These are phyloP conservation scores for Campoplex nolae DNA, from an alignment of 2,888 invertebrate genomes.

Conservation along the genomic window DNA sequence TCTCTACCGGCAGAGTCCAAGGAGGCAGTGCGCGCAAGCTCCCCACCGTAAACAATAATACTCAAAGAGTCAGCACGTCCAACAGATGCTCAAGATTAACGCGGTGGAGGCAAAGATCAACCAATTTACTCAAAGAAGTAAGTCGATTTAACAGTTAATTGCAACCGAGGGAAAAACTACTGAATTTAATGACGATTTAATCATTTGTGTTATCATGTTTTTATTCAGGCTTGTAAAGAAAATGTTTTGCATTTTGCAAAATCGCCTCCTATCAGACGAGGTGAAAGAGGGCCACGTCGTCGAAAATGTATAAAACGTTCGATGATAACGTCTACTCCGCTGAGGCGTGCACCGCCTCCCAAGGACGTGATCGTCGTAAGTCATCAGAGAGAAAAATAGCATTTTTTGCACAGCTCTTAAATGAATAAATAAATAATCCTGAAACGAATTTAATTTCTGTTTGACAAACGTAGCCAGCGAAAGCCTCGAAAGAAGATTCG, in stretches of 20 bases:
- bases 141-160: slow-evolving; percentile 17
- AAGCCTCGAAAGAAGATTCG: slow-evolving; percentile 80
- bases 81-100: slow-evolving; percentile 81
- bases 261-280: slow-evolving; percentile 78
- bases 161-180: background rate
- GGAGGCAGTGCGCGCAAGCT: slow-evolving; percentile 79
- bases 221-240: slow-evolving; percentile 82
- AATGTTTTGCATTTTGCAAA: slow-evolving; percentile 83
- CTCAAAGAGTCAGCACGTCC: slow-evolving; percentile 79
- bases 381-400: background rate
- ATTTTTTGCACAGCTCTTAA: background rate
- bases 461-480: slow-evolving; percentile 71
- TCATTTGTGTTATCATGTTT: slow-evolving; percentile 50
- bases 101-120: slow-evolving; percentile 81
- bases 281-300: slow-evolving; percentile 81
- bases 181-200: background rate
- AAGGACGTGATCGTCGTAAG: slow-evolving; percentile 80
- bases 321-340: slow-evolving; percentile 82
- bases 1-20: slow-evolving; percentile 76
- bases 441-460: background rate
- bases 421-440: background rate
- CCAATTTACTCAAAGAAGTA: slow-evolving; percentile 82
- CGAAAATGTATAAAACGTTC: slow-evolving; percentile 83
- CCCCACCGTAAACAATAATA: slow-evolving; percentile 78
- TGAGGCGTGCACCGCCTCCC: slow-evolving; percentile 77